Base-by-base conservation (phyloP, 2,797 vertebrate genomes). In the Phataginus tricuspis region DNA sequence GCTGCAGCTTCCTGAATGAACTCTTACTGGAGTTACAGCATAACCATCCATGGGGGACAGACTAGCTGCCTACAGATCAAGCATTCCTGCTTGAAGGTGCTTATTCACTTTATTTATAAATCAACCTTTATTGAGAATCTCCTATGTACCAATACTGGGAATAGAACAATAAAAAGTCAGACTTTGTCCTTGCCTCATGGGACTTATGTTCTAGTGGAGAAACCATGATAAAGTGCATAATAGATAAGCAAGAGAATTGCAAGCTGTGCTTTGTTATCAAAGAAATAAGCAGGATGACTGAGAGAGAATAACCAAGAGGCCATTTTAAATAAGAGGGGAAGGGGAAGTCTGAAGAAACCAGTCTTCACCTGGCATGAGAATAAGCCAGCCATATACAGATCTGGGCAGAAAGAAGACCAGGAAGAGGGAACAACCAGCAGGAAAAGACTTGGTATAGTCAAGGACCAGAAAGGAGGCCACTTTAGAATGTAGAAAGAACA, bases 191-290 rank as follows among this genome's bases (percentile, higher is more conserved):
- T 83, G 72, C 27, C 37, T 71, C 39, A n/a, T 29, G 34, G 27
- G 29, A 71, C 18, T 78, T 69, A 63, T 0, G 16, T 78, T 89
- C 49, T 79, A 91, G 49, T 34, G 7, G 84, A 91, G 80, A 86
- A 92, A 71, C 71, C 55, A 31, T 55, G 66, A 86, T 94, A 39
- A 86, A 83, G 45, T 53, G 53, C 34, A 4, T 61, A 57, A 18
- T 27, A 91, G 85, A 55, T 59, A 79, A 72, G 71, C 29, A 64
- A 93, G 83, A 83, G 87, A 34, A 89, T 91, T 86, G 72, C 2
- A 42, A 23, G 34, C 27, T 77, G n/a, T 80, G 39, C 69, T 71
- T 37, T 90, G 29, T 92, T 57, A 69, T 61, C 34, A 84, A 77
- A 63, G 61, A 85, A 92, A 80, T 49, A 61, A 78, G 18, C 64